Evolutionary conservation across 2,888 invertebrate genomes (phyloP), one percentile per base, ranked within the genome.

Genomic region (Drosophila atripex): DNA sequence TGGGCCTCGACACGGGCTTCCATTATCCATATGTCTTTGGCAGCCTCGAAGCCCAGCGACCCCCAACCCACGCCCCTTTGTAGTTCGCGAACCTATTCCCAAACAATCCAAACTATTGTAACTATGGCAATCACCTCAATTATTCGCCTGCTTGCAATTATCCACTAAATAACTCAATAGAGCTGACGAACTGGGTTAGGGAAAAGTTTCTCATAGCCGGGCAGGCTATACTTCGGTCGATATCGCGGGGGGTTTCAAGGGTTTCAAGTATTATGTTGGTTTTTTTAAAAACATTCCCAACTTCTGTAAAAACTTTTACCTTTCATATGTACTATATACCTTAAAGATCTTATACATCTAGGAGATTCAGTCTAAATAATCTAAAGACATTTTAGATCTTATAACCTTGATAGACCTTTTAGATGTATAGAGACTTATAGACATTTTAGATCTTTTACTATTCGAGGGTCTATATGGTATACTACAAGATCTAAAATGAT

Each of bases 81-180:
- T 9, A 9, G 28, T 11, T 16, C 14, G 39, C 59, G 14, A 11
- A 12, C 21, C 0, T 51, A 18, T 45, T 52, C 23, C 35, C 63
- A 46, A 63, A 38, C 45, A 60, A 51, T 63, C 18, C 61, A 21
- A 61, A 30, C 51, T 46, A 64, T 64, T 45, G 63, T 64, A 64
- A 46, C 63, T 61, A 64, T 64, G 63, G 61, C 38, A 64, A 60
- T 61, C 51, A 52, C 64, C 64, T 61, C 64, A 61, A 64, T 64
- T 64, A 64, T 64, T 61, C 1, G 45, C 18, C 51, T 18, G n/a
- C 7, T 16, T 61, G 30, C 46, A 63, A 61, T 64, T 61, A 61
- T 38, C 64, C 28, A 30, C 45, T 52, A 30, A 61, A 64, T 64
- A 46, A 61, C 64, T 64, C 61, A 64, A 64, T 64, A 61, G 41